These are phyloP conservation scores for Buathra laborator DNA, from an alignment of 2,888 invertebrate species.

Conservation along the genomic window DNA sequence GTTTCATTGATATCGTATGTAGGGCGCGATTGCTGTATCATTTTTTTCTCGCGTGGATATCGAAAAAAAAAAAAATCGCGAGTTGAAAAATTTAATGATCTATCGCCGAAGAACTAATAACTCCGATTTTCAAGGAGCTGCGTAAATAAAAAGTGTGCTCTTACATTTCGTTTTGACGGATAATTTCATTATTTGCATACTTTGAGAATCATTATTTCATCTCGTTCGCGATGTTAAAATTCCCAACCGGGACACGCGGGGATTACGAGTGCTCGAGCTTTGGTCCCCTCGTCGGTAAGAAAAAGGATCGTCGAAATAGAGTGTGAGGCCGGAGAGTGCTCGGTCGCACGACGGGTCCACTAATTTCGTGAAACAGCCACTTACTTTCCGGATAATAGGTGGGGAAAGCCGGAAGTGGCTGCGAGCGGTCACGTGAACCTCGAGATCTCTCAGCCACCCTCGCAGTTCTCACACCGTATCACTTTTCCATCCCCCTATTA, in stretches of 20 bases:
- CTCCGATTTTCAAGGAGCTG: neutral
- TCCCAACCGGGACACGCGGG: neutral
- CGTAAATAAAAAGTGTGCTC: neutral
- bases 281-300: neutral
- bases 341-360: constrained; percentile 45
- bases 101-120: neutral
- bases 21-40: constrained; percentile 5
- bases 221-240: constrained; percentile 3
- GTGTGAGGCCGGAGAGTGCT: constrained; percentile 33
- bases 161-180: neutral
- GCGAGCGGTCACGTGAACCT: constrained; percentile 70
- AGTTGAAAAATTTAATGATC: neutral
- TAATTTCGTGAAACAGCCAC: constrained; percentile 66
- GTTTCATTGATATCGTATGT: constrained; percentile 52
- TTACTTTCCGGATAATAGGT: constrained; percentile 63
- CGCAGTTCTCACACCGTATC: constrained; percentile 41
- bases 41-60: constrained; percentile 5
- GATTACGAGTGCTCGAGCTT: neutral
- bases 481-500: constrained; percentile 48
- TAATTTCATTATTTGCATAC: neutral
- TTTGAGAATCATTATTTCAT: neutral
- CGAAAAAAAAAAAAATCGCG: constrained; percentile 13
- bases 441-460: constrained; percentile 35
- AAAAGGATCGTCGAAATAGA: constrained; percentile 3
- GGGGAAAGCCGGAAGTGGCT: constrained; percentile 57